Percentiles rank a stretch among this genome's conserved stretches.
These are phyloP conservation scores for Maniola jurtina DNA, from an alignment of 1,140 invertebrate species.

Conservation along the genomic window DNA sequence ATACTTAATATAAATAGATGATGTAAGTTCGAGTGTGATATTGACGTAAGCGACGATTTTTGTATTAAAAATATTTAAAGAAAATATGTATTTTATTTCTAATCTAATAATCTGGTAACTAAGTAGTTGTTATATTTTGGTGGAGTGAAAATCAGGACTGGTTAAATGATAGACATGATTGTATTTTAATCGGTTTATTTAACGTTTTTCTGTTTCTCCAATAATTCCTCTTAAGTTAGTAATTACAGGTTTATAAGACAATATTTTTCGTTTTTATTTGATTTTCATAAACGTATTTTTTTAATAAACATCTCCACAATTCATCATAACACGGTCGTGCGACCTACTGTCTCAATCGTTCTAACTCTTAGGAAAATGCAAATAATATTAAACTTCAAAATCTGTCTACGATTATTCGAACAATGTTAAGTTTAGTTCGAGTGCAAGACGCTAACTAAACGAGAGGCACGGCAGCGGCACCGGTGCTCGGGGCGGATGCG, in stretches of 20 bases:
- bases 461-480: conserved; percentile 32
- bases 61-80: conserved; percentile 73
- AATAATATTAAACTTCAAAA: conserved; percentile 76
- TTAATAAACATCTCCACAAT: conserved; percentile 77
- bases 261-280: conserved; percentile 76
- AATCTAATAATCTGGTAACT: not conserved
- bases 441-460: conserved; percentile 64
- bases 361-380: conserved; percentile 78
- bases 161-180: conserved; percentile 57
- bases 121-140: not conserved
- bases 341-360: conserved; percentile 76
- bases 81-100: conserved; percentile 38
- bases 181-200: conserved; percentile 77
- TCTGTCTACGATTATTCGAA: conserved; percentile 74
- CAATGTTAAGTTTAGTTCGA: conserved; percentile 73
- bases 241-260: conserved; percentile 78
- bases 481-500: no score
- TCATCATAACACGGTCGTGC: conserved; percentile 74
- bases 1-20: conserved; percentile 78
- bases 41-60: conserved; percentile 74
- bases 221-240: conserved; percentile 77
- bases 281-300: conserved; percentile 77
- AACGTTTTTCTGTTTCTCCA: conserved; percentile 75
- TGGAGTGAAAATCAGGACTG: conserved; percentile 1
- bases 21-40: conserved; percentile 78